phyloP scores from a whole-genome alignment of 2,888 invertebrate species.

The Invenusta paracnida region DNA sequence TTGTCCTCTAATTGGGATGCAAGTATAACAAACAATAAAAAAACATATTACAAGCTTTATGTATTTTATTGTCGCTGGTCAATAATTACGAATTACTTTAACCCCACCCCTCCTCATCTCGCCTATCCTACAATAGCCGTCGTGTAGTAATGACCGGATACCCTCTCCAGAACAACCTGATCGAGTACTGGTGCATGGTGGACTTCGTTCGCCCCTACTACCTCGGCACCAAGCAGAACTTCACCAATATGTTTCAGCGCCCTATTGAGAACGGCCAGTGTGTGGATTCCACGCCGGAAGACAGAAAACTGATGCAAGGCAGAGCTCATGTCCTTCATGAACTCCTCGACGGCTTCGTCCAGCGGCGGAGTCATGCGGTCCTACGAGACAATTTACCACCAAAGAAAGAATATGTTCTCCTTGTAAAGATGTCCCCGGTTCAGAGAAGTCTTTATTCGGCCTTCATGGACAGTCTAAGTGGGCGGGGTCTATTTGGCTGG shows the following conservation, averaged over 20 bases:
- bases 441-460: constrained; percentile 63
- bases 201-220: constrained; percentile 96
- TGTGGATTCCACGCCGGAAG: constrained; percentile 88
- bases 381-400: not conserved
- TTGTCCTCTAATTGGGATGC: too few relatives aligned
- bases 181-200: constrained; percentile 91
- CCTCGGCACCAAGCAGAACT: constrained; percentile 89
- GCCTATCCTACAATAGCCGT: too few relatives aligned
- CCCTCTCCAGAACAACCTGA: constrained; percentile 90
- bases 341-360: constrained; percentile 83
- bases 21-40: too few relatives aligned
- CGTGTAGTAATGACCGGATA: constrained; percentile 93
- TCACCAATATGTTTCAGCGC: constrained; percentile 95
- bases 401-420: constrained; percentile 9
- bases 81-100: too few relatives aligned
- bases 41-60: too few relatives aligned
- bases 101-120: too few relatives aligned
- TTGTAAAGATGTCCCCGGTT: not conserved
- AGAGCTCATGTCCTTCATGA: constrained; percentile 91
- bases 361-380: not conserved
- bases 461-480: constrained; percentile 55
- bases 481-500: constrained; percentile 49
- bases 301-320: constrained; percentile 85
- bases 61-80: too few relatives aligned
- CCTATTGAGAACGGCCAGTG: constrained; percentile 98